Evolutionary conservation across 2,797 vertebrate genomes (phyloP).

Genomic region (Mormyrops attenuatus): DNA sequence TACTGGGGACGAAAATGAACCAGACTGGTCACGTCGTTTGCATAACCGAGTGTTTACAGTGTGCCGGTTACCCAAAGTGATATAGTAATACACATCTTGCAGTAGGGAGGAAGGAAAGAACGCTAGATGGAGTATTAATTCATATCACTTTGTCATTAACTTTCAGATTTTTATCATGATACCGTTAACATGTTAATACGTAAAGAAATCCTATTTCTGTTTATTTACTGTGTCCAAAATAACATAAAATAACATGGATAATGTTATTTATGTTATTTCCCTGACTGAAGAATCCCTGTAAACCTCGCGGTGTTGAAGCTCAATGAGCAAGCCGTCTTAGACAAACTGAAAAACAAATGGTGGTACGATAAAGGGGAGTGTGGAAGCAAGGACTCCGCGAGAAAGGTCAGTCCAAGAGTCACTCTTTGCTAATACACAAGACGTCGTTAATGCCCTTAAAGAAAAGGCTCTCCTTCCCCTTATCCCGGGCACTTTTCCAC

Average conservation of each 20-base stretch:
- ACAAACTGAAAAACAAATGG: conserved; percentile 99
- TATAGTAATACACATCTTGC: conserved; percentile 98
- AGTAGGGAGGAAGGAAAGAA: conserved; percentile 73
- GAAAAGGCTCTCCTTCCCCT: conserved; percentile 32
- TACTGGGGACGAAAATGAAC: neutral
- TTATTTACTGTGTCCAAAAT: conserved; percentile 72
- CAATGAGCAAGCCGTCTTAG: conserved; percentile 99
- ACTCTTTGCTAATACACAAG: conserved; percentile 36
- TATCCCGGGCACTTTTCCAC: conserved; percentile 22
- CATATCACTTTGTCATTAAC: conserved; percentile 87
- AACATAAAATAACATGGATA: conserved; percentile 99
- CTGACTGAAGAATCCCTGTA: conserved; percentile 96
- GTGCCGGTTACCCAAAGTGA: conserved; percentile 99
- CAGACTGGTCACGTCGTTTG: neutral
- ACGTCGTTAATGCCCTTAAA: conserved; percentile 31
- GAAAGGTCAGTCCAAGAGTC: conserved; percentile 92
- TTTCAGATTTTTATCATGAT: conserved; percentile 52
- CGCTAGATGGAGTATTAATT: conserved; percentile 90
- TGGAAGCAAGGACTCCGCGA: conserved; percentile 98
- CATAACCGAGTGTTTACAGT: conserved; percentile 62
- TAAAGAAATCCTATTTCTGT: conserved; percentile 54
- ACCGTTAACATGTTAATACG: conserved; percentile 41
- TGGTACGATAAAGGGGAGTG: conserved; percentile 99
- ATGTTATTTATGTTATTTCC: conserved; percentile 99
- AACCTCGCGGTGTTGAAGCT: conserved; percentile 99